phyloP scores from a whole-genome alignment of 2,113 vertebrate species.

The Ia io region DNA sequence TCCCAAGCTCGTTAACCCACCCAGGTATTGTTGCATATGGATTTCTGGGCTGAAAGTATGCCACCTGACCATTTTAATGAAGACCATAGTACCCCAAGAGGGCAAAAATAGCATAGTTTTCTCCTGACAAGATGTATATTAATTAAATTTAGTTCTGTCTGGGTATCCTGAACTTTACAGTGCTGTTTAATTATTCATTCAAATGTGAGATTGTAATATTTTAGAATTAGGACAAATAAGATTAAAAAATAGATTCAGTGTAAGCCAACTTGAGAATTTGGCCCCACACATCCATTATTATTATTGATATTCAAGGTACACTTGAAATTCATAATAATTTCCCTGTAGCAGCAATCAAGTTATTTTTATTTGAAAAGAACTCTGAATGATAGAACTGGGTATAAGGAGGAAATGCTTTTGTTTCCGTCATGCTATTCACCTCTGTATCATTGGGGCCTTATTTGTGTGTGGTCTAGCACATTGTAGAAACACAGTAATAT shows the following conservation, averaged over 20 bases:
- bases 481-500: neutral
- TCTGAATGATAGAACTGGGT: neutral
- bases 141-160: neutral
- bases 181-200: neutral
- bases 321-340: conserved; percentile 22
- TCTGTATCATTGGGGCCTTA: neutral
- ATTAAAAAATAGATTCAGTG: neutral
- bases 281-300: neutral
- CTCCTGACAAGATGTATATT: neutral
- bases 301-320: neutral
- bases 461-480: neutral
- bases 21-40: neutral
- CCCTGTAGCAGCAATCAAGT: conserved; percentile 23
- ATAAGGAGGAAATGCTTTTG: neutral
- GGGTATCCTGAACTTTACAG: neutral
- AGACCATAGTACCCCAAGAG: neutral
- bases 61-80: neutral
- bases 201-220: conserved; percentile 28
- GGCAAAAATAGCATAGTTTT: neutral
- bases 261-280: conserved; percentile 13
- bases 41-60: neutral
- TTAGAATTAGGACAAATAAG: neutral
- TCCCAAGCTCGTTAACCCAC: neutral
- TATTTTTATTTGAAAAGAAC: conserved; percentile 38
- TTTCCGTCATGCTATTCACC: neutral